Conservation (phyloP, 2,113 vertebrate genomes). For the Carassius gibelio region DNA sequence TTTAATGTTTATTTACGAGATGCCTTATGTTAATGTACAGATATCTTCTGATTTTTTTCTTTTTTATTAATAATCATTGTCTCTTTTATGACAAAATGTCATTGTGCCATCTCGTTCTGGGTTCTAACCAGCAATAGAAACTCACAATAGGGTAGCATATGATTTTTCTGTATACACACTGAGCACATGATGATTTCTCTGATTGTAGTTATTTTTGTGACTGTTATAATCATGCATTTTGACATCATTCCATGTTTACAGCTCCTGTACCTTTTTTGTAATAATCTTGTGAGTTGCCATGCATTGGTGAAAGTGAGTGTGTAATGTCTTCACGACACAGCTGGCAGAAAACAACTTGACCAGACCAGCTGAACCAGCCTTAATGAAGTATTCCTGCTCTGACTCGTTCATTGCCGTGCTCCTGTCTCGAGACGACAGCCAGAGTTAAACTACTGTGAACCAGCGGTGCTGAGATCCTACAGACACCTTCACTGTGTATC, state of each 20-base stretch:
- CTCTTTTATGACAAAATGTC: slow-evolving; percentile 47
- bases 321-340: background rate
- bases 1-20: slow-evolving; percentile 53
- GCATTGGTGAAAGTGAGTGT: slow-evolving; percentile 29
- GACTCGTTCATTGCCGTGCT: slow-evolving; percentile 33
- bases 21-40: slow-evolving; percentile 55
- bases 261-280: slow-evolving; percentile 8
- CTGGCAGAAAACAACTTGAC: slow-evolving; percentile 23
- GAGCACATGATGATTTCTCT: slow-evolving; percentile 38
- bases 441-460: slow-evolving; percentile 46
- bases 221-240: slow-evolving; percentile 61
- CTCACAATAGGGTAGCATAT: background rate
- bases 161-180: slow-evolving; percentile 26
- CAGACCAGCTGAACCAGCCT: slow-evolving; percentile 58
- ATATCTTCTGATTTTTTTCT: slow-evolving; percentile 45
- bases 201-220: slow-evolving; percentile 49
- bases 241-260: slow-evolving; percentile 65
- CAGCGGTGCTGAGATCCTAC: background rate
- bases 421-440: background rate
- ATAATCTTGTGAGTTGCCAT: slow-evolving; percentile 31
- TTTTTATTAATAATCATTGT: slow-evolving; percentile 28
- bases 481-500: slow-evolving; percentile 46
- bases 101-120: slow-evolving; percentile 58
- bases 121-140: slow-evolving; percentile 51
- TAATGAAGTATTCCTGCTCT: slow-evolving; percentile 52